Evolutionary conservation across 2,888 invertebrate species (phyloP), one percentile per base, ranked within the genome.

Genomic region (Plemyria rubiginata): DNA sequence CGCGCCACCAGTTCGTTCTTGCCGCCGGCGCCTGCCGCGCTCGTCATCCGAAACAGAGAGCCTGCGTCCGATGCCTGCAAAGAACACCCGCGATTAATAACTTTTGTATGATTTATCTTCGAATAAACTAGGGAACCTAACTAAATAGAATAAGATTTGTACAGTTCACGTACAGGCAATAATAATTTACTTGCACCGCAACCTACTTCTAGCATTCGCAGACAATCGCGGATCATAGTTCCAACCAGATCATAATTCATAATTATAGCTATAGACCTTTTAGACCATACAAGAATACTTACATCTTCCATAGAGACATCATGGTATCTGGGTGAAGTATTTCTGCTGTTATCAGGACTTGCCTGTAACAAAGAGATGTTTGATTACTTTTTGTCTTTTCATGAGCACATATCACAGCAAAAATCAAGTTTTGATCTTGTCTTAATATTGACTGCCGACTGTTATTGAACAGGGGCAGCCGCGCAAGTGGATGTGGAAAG

Each of bases 1-100:
- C 95, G 92, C 72, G 95, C 94, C 73, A 93, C 93, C 79, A 95
- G 88, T 84, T 91, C 91, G 72, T 85, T 89, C 72, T 96, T 94
- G 77, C 88, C 95, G 86, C 95, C 96, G 84, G 95, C 95, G 86
- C 95, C 74, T 22, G 76, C 96, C 89, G 96, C 96, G 87, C 96
- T 95, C 60, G 88, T 79, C 76, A 91, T 82, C 80, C 92, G 88
- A 80, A 92, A 92, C 75, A 92, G 85, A 82, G 90, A 83, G 78
- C 88, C 85, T 67, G 89, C 85, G 69, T 92, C 92, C 68, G 92
- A 90, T 73, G 82, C 92, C 92, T 92, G 82, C 46, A 82, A 50
- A 15, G 9, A 9, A 48, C 12, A 54, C 6, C 49, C 28, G n/a
- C 50, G 9, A 9, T 32, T 36, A 3, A 45, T 45, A 11, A 8